Evolutionary conservation across 2,888 invertebrate genomes (phyloP).

Genomic region (Tubulanus polymorphus): DNA sequence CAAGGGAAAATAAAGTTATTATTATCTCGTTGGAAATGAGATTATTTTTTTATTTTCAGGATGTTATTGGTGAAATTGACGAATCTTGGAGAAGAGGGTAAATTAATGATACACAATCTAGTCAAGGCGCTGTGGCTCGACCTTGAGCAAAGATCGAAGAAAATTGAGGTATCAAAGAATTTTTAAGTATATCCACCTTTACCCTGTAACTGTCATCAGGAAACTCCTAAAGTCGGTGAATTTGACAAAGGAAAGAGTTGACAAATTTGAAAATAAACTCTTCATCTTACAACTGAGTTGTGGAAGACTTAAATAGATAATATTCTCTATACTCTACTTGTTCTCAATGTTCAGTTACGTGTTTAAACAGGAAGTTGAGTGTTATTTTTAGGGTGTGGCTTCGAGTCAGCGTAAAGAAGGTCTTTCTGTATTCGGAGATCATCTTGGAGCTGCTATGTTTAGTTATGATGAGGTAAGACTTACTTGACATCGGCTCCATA

Average conservation of each 20-base stretch:
- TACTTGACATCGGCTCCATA: not conserved
- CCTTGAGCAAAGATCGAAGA: conserved; percentile 68
- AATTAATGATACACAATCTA: conserved; percentile 67
- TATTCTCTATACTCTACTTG: too few relatives aligned
- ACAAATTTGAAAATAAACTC: too few relatives aligned
- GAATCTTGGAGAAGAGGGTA: conserved; percentile 75
- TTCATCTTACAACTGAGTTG: too few relatives aligned
- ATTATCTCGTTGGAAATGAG: not conserved
- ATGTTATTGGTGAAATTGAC: conserved; percentile 74
- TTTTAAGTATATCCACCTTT: conserved; percentile 63
- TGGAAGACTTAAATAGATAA: too few relatives aligned
- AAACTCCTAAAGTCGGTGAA: too few relatives aligned
- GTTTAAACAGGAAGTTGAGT: too few relatives aligned
- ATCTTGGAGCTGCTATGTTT: conserved; percentile 79
- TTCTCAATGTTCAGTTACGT: too few relatives aligned
- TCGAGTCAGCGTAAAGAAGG: conserved; percentile 65
- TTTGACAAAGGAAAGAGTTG: too few relatives aligned
- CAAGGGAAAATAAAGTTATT: too few relatives aligned
- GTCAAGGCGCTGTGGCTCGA: conserved; percentile 83
- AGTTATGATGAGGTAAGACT: conserved; percentile 70
- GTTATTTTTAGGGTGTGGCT: too few relatives aligned
- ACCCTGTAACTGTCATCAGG: too few relatives aligned
- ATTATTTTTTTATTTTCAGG: conserved; percentile 21
- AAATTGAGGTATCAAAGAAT: too few relatives aligned
- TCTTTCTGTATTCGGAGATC: conserved; percentile 66